phyloP scores from a whole-genome alignment of 2,888 invertebrate genomes.

The Melolontha melolontha region DNA sequence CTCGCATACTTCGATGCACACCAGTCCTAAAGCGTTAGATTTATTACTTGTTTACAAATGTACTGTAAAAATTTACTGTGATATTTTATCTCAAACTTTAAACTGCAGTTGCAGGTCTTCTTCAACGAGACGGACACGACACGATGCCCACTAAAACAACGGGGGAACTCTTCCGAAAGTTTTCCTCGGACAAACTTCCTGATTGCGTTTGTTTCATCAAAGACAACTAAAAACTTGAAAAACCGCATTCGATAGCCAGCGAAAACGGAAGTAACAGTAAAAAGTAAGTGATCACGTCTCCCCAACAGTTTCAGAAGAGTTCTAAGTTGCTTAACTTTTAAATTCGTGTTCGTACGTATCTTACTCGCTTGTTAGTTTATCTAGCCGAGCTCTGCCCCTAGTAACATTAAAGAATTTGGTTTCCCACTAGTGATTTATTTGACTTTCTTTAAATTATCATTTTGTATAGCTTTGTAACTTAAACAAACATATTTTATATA shows the following conservation, averaged over 20 bases:
- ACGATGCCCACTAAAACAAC: conserved; percentile 32
- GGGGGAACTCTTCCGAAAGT: conserved; percentile 28
- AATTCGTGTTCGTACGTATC: conserved; percentile 3
- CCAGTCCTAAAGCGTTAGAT: conserved; percentile 44
- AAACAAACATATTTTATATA: no score
- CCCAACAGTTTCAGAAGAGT: background rate
- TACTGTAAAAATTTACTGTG: conserved; percentile 22
- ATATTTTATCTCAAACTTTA: conserved; percentile 22
- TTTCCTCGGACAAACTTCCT: conserved; percentile 44
- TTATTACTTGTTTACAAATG: conserved; percentile 34
- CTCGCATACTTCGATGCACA: background rate
- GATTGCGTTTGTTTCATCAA: conserved; percentile 51
- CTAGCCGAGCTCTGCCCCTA: background rate
- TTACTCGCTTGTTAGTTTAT: conserved; percentile 10
- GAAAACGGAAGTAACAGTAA: background rate
- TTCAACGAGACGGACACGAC: conserved; percentile 1
- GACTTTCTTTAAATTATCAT: no score
- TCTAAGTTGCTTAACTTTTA: conserved; percentile 11
- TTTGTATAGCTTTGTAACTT: no score
- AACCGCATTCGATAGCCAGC: conserved; percentile 13
- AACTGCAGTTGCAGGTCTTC: conserved; percentile 7
- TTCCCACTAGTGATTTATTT: background rate
- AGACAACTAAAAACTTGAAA: conserved; percentile 31
- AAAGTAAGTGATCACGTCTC: conserved; percentile 6
- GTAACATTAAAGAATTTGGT: background rate